Evolutionary conservation across 2,797 vertebrate genomes (phyloP).

Genomic region (Kryptopterus vitreolus): DNA sequence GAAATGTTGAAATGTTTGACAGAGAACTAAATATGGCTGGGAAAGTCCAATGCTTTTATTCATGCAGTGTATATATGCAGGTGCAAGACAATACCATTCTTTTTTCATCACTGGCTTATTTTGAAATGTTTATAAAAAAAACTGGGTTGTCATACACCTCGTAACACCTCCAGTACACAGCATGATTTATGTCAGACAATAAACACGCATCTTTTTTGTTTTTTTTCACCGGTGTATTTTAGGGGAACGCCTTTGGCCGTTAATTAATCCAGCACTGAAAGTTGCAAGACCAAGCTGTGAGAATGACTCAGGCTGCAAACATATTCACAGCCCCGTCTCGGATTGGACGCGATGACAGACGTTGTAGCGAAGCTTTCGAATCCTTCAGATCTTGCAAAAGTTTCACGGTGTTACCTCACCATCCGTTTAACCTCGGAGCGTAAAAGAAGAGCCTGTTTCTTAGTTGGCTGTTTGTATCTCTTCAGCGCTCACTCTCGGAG

Average conservation of each 20-base stretch:
- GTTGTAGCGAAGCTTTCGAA: slow-evolving; percentile 17
- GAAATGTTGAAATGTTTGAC: no score
- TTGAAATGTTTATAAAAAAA: background rate
- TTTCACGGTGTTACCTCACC: slow-evolving; percentile 3
- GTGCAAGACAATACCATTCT: background rate
- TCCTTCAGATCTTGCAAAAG: slow-evolving; percentile 1
- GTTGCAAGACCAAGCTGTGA: slow-evolving; percentile 11
- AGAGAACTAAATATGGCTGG: background rate
- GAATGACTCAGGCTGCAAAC: slow-evolving; percentile 34
- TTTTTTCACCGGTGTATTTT: background rate
- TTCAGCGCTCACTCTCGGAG: background rate
- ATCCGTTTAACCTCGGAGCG: background rate
- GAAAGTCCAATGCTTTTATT: background rate
- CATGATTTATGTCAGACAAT: background rate
- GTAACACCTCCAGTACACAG: background rate
- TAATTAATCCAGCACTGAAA: slow-evolving; percentile 2
- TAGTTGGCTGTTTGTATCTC: background rate
- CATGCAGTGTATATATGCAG: background rate
- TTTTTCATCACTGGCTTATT: background rate
- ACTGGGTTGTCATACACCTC: background rate
- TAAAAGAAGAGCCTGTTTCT: background rate
- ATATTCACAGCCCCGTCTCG: slow-evolving; percentile 31
- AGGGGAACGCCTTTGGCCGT: background rate
- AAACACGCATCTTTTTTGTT: no score
- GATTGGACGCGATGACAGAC: slow-evolving; percentile 7